Base-by-base conservation (phyloP, 1,140 invertebrate genomes). In the Doryteuthis pealeii region DNA sequence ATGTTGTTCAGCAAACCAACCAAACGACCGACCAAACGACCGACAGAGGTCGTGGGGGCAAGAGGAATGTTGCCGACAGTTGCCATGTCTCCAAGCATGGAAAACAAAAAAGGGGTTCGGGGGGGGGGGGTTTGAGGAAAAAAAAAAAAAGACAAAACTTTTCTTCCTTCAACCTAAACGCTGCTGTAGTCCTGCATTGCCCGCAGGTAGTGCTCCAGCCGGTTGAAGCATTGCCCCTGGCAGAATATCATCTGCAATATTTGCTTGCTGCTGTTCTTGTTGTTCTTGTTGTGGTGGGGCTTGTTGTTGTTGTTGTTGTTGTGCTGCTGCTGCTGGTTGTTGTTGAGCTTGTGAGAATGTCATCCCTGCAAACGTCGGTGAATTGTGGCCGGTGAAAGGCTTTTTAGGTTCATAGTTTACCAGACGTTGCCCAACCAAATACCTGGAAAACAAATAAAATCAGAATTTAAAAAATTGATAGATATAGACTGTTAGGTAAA, bases 361-460 rank as follows among this genome's bases (percentile, higher is more conserved):
- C 49, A 49, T 69, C 43, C 40, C 65, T 76, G 74, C 75, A 65
- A 67, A 77, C 1, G 73, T 28, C 54, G 76, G 22, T 69, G 74
- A 71, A n/a, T 26, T 70, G 15, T 69, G 73, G 18, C 54, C 69
- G 10, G 76, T 70, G 71, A 73, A 71, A 10, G 68, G 67, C 10
- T 72, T 54, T 35, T 77, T 73, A 62, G 74, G 76, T 35, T 78
- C 77, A 87, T 98, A 99, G 89, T 99, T 99, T 0, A 99, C 96
- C 72, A 99, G 91, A 73, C 95, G 91, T 82, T 96, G 93, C 0
- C 97, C 96, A 2, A 99, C 96, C 32, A 99, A 90, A 89, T 98
- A 91, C 78, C 90, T 90, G 78, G 72, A 83, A 70, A 78, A 77
- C 72, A 78, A 74, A 78, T 35, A 75, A n/a, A n/a, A n/a, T n/a